Evolutionary conservation across 2,888 invertebrate species (phyloP), one percentile per base, ranked within the genome.

Genomic region (Apodemia zela): DNA sequence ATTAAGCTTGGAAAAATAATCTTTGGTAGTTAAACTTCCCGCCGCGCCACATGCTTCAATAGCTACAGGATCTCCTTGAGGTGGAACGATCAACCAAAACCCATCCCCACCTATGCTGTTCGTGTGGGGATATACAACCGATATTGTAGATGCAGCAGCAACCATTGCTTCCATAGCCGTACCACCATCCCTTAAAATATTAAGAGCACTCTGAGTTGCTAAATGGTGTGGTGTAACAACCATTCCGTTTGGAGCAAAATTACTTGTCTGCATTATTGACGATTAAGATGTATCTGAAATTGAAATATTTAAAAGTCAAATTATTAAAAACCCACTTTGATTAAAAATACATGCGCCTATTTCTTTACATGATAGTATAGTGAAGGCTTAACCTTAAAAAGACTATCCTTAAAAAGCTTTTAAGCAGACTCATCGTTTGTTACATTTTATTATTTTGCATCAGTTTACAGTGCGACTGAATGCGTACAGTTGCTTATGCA

Each of bases 81-180:
- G 90, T 18, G 89, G 88, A 10, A 88, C 61, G 15, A 90, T 89
- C 0, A 90, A 79, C 90, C 89, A 90, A 68, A 87, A 87, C 0
- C 85, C 79, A 65, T 90, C 90, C 2, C 90, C 89, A 2, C 89
- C 90, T 35, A 90, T 86, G 62, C 83, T 73, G 67, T 87, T 89
- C 88, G 87, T 87, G 60, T 89, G 87, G 25, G 90, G 90, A 61
- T 87, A 89, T 0, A 89, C 85, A 3, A 90, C 89, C 1, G 88
- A 75, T 47, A 89, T 73, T 0, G 89, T 89, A 1, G 90, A 89
- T 13, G 90, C 90, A 7, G 89, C 90, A 21, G 88, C 80, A 0
- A 90, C 82, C 68, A 80, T 83, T 1, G 90, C 90, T 72, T 89
- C 89, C 62, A 90, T 85, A 1, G 89, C 90, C 7, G 89, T 89